Evolutionary conservation across 2,888 invertebrate species (phyloP), one percentile per base, ranked within the genome.

Genomic region (Eudasyphora cyanicolor): DNA sequence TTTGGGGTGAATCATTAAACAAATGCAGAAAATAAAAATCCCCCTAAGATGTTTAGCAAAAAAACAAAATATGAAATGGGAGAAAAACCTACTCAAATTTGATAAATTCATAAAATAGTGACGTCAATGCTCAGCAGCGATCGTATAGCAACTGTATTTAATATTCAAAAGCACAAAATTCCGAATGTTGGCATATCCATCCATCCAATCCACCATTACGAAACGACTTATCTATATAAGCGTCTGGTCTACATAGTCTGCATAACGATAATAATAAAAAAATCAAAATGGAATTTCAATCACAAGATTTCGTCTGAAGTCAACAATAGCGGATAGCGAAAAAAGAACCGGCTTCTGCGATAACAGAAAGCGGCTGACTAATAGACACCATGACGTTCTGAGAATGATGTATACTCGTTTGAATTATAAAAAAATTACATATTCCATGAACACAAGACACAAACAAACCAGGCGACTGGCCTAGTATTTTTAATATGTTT

Each of bases 1-100:
- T 29, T 60, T 49, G 3, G 32, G n/a, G 29, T 60, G 60, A 60
- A 60, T 60, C 60, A 60, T 60, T 60, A 60, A 57, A 14, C 10
- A 57, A 57, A 2, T 7, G 12, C n/a, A n/a, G 45, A 45, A 49
- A 49, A 60, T n/a, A 14, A 29, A 60, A n/a, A 49, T 19, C 10
- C 38, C 4, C 17, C 10, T 49, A 49, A 19, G 49, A 49, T 60
- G 29, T 29, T 12, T 14, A 24, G 27, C 24, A 57, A 12, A 27
- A 57, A 29, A 14, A 27, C 27, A 27, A 27, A 60, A 60, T 10
- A 14, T 24, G 17, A 60, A 32, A 29, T 17, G 14, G 29, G 2
- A 57, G 2, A 57, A 57, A 57, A n/a, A 60, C 27, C 6, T 17
- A 45, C 14, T 14, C 27, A 27, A 14, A 27, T n/a, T 27, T 12